Evolutionary conservation across 2,888 invertebrate genomes (phyloP).

Genomic region (Mongoloraphidia duomilia): DNA sequence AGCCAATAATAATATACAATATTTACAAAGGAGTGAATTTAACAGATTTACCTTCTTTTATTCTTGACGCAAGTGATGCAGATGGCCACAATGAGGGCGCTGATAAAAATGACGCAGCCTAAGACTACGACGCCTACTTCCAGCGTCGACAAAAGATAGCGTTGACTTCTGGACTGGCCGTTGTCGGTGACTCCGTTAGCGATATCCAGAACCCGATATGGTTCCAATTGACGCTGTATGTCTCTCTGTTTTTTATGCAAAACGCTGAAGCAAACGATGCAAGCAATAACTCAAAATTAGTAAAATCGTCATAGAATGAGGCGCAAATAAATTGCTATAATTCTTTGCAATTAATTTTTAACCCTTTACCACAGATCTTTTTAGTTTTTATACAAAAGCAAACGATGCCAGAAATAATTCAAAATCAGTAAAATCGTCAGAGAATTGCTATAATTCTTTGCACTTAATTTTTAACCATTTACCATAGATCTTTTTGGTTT

Average conservation of each 20-base stretch:
- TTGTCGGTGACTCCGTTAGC: constrained; percentile 29
- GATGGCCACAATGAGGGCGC: constrained; percentile 63
- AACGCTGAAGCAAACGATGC: constrained; percentile 34
- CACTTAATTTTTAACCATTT: too few relatives aligned
- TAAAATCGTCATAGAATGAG: too few relatives aligned
- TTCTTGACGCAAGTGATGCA: constrained; percentile 59
- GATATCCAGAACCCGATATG: constrained; percentile 51
- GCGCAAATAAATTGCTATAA: too few relatives aligned
- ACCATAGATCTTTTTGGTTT: too few relatives aligned
- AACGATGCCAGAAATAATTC: too few relatives aligned
- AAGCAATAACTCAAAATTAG: neutral
- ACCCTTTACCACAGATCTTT: too few relatives aligned
- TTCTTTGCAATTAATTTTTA: too few relatives aligned
- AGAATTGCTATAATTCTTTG: too few relatives aligned
- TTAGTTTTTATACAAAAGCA: too few relatives aligned
- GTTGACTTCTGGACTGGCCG: constrained; percentile 28
- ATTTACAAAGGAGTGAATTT: too few relatives aligned
- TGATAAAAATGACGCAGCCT: constrained; percentile 67
- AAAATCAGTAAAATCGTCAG: too few relatives aligned
- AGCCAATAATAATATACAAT: too few relatives aligned
- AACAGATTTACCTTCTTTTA: constrained; percentile 37
- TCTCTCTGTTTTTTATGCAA: constrained; percentile 43
- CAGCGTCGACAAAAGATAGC: constrained; percentile 45
- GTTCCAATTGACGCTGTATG: constrained; percentile 47
- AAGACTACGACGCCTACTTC: constrained; percentile 70